A percentile compares a stretch with the other conserved stretches of the same genome.
These are phyloP conservation scores for Syritta pipiens DNA, from an alignment of 2,888 invertebrate species.

Conservation along the genomic window DNA sequence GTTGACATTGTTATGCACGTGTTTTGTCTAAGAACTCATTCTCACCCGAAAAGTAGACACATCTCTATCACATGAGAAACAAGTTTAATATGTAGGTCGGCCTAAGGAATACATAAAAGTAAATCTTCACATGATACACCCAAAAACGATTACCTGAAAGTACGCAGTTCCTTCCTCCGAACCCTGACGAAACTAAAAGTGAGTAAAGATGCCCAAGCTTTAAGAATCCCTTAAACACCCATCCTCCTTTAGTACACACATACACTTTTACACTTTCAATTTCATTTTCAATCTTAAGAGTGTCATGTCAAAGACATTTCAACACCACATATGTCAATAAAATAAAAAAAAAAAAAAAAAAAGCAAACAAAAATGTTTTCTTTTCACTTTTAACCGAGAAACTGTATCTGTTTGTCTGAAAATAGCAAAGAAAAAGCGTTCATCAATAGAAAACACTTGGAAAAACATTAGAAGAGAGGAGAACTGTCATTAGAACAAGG, in stretches of 20 bases:
- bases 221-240: too few species aligned
- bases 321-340: constrained; percentile 47
- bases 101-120: not conserved
- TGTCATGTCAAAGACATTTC: constrained; percentile 56
- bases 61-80: too few species aligned
- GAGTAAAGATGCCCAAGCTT: too few species aligned
- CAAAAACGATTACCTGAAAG: not conserved
- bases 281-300: constrained; percentile 55
- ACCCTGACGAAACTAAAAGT: constrained; percentile 15
- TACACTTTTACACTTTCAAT: constrained; percentile 39
- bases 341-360: not conserved
- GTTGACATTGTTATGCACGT: too few species aligned
- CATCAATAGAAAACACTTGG: constrained; percentile 28
- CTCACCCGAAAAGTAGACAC: too few species aligned
- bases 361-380: not conserved
- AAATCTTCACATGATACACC: not conserved
- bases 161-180: too few species aligned
- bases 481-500: constrained; percentile 29
- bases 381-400: constrained; percentile 8
- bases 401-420: not conserved
- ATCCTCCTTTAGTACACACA: too few species aligned
- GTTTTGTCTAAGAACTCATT: too few species aligned
- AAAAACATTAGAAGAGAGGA: constrained; percentile 33
- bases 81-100: not conserved
- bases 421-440: constrained; percentile 1